These are phyloP conservation scores for Drosophila mulleri DNA, from an alignment of 2,888 invertebrate species.

Conservation along the genomic window DNA sequence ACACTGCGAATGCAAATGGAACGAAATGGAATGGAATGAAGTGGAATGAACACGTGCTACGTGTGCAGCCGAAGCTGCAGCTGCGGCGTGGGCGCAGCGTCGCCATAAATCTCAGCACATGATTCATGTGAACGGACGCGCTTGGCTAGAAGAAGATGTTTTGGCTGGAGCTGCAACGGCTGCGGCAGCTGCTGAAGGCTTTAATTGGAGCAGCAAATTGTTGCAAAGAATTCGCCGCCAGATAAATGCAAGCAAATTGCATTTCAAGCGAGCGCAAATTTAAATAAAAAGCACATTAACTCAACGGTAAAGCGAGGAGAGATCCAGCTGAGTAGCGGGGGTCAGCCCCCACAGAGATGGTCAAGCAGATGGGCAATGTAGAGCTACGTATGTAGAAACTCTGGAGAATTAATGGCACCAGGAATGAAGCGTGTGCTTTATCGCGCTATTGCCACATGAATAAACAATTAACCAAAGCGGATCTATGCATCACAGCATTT, in stretches of 20 bases:
- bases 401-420: constrained; percentile 58
- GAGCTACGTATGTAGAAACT: constrained; percentile 62
- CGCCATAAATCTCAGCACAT: constrained; percentile 72
- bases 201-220: constrained; percentile 79
- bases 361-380: constrained; percentile 66
- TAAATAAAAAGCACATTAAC: constrained; percentile 58
- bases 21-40: constrained; percentile 5
- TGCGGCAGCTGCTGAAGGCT: constrained; percentile 19
- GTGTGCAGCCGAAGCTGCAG: constrained; percentile 23
- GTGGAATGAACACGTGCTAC: constrained; percentile 55
- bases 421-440: constrained; percentile 11
- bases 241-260: constrained; percentile 56
- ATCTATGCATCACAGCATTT: constrained; percentile 19
- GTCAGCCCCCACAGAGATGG: constrained; percentile 45
- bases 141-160: constrained; percentile 54
- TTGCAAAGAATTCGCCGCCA: constrained; percentile 74
- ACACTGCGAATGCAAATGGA: background rate
- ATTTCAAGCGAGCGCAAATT: constrained; percentile 27
- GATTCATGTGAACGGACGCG: constrained; percentile 68
- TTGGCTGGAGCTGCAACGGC: background rate
- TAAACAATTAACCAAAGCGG: constrained; percentile 28
- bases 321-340: background rate
- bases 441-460: constrained; percentile 46
- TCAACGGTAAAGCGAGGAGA: too few relatives aligned
- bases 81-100: constrained; percentile 65